A percentile compares a stretch with the other conserved stretches of the same genome.
Conservation (phyloP, 1,140 invertebrate genomes). For the Maniola jurtina region DNA sequence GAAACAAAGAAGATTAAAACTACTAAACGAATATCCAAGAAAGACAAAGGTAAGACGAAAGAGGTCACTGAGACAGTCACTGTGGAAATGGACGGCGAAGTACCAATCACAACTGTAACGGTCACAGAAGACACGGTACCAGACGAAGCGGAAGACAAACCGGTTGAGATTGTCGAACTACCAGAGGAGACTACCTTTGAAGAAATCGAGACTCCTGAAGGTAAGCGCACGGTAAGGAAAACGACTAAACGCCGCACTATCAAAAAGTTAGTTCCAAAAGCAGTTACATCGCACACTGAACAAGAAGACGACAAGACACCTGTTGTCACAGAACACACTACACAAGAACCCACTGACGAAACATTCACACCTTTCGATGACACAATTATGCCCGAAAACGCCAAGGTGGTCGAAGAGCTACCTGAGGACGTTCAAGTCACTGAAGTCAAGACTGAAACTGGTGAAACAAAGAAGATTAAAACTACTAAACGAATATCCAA, state of each 20-base stretch:
- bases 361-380: not conserved
- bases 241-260: not conserved
- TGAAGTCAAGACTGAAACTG: not conserved
- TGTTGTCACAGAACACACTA: not conserved
- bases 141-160: not conserved
- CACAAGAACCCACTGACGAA: not conserved
- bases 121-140: not conserved
- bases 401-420: not conserved
- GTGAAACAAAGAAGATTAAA: not conserved
- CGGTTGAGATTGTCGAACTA: not conserved
- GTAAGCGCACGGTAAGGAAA: not conserved
- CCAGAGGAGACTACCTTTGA: not conserved
- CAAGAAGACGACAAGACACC: not conserved
- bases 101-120: not conserved
- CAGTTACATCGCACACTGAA: not conserved
- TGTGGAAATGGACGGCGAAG: not conserved
- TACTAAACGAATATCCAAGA: not conserved
- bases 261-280: not conserved
- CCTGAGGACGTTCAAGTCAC: not conserved
- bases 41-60: not conserved
- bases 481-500: not conserved
- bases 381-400: not conserved
- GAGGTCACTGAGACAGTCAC: not conserved
- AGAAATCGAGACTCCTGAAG: not conserved
- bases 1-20: not conserved